Conservation (phyloP, 1,140 invertebrate genomes). For the Epicauta chinensis region DNA sequence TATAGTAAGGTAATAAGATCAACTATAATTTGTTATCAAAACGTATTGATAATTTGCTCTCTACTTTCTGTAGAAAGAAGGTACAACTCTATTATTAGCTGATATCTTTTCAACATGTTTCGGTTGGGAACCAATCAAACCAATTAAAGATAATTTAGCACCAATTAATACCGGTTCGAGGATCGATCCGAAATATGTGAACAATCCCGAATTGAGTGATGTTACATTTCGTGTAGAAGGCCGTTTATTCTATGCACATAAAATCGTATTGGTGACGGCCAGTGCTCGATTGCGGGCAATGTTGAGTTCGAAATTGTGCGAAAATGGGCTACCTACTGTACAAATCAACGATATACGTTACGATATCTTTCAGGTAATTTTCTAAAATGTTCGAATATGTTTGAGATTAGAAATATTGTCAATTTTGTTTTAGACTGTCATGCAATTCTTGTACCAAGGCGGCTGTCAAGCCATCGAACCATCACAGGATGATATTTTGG, state of each 20-base stretch:
- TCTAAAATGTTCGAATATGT: not conserved
- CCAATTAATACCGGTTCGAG: slow-evolving; percentile 50
- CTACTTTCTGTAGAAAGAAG: slow-evolving; percentile 66
- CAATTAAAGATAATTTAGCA: slow-evolving; percentile 65
- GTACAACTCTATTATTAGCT: slow-evolving; percentile 75
- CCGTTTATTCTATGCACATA: slow-evolving; percentile 88
- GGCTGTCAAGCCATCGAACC: slow-evolving; percentile 72
- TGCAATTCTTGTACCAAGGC: slow-evolving; percentile 89
- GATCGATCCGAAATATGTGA: slow-evolving; percentile 87
- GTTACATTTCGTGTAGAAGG: slow-evolving; percentile 88
- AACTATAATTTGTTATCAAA: no score
- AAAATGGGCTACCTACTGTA: slow-evolving; percentile 73
- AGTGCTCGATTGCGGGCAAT: slow-evolving; percentile 80
- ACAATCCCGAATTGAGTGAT: slow-evolving; percentile 85
- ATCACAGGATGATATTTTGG: slow-evolving; percentile 72
- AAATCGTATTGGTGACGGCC: slow-evolving; percentile 86
- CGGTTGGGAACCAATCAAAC: slow-evolving; percentile 77
- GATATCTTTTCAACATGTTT: slow-evolving; percentile 87
- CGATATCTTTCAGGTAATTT: slow-evolving; percentile 77
- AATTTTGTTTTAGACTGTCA: slow-evolving; percentile 63
- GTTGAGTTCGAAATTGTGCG: slow-evolving; percentile 71
- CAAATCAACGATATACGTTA: slow-evolving; percentile 91
- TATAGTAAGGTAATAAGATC: slow-evolving; percentile 69
- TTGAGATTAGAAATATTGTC: slow-evolving; percentile 2
- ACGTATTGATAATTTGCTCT: no score